These are phyloP conservation scores for Metaphire vulgaris DNA, from an alignment of 1,140 invertebrate species.

Conservation along the genomic window DNA sequence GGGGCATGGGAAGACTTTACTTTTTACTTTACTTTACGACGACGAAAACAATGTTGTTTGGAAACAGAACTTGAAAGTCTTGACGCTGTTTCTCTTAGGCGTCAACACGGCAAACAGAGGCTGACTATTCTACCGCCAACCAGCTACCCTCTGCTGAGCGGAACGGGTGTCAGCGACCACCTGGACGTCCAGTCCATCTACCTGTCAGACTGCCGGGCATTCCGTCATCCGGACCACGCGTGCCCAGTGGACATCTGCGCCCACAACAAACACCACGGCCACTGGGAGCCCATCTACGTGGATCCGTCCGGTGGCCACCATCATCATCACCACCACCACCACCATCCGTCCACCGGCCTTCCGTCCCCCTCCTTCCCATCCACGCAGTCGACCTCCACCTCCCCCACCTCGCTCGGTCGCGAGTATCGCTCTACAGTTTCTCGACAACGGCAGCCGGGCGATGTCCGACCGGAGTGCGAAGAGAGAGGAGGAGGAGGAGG, in stretches of 20 bases:
- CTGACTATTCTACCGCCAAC: background rate
- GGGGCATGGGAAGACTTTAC: conserved; percentile 60
- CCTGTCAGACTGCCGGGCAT: background rate
- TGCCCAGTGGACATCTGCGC: background rate
- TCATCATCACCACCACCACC: background rate
- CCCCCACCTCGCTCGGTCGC: background rate
- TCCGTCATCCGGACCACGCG: background rate
- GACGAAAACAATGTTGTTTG: background rate
- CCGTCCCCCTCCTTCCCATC: background rate
- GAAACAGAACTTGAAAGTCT: too few relatives aligned
- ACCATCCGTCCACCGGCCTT: background rate
- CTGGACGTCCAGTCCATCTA: background rate
- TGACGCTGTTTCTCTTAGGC: background rate
- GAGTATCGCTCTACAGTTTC: background rate
- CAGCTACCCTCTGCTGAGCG: background rate
- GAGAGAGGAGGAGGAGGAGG: too few relatives aligned
- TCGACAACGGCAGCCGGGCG: background rate
- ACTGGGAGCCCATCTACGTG: background rate
- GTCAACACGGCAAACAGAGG: background rate
- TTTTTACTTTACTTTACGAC: too few relatives aligned
- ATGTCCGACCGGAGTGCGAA: background rate
- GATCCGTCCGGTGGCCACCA: background rate
- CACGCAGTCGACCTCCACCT: background rate
- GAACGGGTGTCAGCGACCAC: background rate
- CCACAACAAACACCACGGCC: background rate